Percentiles rank a stretch among this genome's conserved stretches.
Conservation (phyloP, 1,140 invertebrate genomes). For the Nomia melanderi region DNA sequence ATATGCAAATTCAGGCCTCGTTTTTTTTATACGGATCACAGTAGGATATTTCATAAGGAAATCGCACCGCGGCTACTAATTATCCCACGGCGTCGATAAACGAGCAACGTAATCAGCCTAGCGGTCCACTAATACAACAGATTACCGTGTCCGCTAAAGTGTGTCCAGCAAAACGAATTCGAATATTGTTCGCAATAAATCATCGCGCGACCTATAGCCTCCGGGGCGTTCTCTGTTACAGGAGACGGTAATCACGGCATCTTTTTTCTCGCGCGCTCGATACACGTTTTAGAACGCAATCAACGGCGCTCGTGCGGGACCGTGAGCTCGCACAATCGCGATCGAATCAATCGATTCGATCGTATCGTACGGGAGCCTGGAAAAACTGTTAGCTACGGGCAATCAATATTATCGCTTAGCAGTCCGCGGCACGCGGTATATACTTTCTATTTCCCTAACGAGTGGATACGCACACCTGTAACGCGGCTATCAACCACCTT, state of each 20-base stretch:
- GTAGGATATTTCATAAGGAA: too few species aligned
- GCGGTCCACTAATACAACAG: too few species aligned
- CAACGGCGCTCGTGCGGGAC: slow-evolving; percentile 66
- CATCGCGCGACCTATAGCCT: slow-evolving; percentile 56
- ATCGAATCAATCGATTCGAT: slow-evolving; percentile 64
- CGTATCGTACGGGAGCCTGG: slow-evolving; percentile 49
- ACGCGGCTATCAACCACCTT: slow-evolving; percentile 27
- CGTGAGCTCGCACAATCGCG: slow-evolving; percentile 50
- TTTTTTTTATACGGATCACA: too few species aligned
- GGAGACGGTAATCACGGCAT: slow-evolving; percentile 56
- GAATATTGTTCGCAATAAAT: slow-evolving; percentile 58
- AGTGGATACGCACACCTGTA: slow-evolving; percentile 48
- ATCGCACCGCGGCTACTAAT: too few species aligned
- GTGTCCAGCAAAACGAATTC: slow-evolving; percentile 49
- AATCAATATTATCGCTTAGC: slow-evolving; percentile 62
- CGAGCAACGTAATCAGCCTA: background rate
- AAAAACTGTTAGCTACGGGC: slow-evolving; percentile 49
- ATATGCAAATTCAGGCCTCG: too few species aligned
- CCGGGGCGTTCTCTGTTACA: slow-evolving; percentile 54
- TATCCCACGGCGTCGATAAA: too few species aligned
- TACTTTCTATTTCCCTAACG: slow-evolving; percentile 62
- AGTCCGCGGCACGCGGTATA: slow-evolving; percentile 27
- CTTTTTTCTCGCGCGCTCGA: slow-evolving; percentile 59
- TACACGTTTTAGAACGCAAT: slow-evolving; percentile 66
- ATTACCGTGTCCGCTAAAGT: background rate